A percentile compares a stretch with the other conserved stretches of the same genome.
Conservation (phyloP, 2,888 invertebrate genomes). For the Encarsia formosa region DNA sequence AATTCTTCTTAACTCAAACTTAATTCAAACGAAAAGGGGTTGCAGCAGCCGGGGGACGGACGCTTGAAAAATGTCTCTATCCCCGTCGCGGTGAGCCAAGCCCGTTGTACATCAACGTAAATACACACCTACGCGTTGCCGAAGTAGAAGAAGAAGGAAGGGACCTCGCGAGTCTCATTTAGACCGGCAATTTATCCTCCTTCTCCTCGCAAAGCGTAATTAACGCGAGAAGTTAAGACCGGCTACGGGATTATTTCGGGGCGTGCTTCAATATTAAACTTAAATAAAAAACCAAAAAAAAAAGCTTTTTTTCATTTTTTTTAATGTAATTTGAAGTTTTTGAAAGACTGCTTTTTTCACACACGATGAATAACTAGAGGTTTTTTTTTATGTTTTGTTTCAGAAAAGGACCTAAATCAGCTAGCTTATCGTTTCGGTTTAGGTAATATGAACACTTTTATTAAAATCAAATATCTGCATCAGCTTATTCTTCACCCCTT, state of each 20-base stretch:
- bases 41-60: no score
- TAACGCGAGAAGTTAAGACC: conserved; percentile 42
- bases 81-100: no score
- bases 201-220: conserved; percentile 48
- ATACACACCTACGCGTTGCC: background rate
- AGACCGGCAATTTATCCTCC: conserved; percentile 46
- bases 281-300: no score
- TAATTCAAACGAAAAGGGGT: no score
- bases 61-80: conserved; percentile 4
- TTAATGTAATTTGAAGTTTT: background rate
- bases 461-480: background rate
- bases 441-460: conserved; percentile 28
- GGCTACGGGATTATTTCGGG: no score
- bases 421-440: conserved; percentile 30
- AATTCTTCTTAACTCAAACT: no score
- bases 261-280: no score
- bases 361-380: conserved; percentile 18
- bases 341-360: background rate
- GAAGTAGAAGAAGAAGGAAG: conserved; percentile 6
- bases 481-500: no score
- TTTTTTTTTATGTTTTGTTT: conserved; percentile 29
- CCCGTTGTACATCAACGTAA: no score
- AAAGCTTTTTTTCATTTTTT: conserved; percentile 1
- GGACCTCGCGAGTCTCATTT: conserved; percentile 35
- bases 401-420: conserved; percentile 28